Evolutionary conservation across 30 jellyfish, hydroid and myxozoan species (phyloP).

Genomic region (Aurelia aurita complex sp. Pacific): DNA sequence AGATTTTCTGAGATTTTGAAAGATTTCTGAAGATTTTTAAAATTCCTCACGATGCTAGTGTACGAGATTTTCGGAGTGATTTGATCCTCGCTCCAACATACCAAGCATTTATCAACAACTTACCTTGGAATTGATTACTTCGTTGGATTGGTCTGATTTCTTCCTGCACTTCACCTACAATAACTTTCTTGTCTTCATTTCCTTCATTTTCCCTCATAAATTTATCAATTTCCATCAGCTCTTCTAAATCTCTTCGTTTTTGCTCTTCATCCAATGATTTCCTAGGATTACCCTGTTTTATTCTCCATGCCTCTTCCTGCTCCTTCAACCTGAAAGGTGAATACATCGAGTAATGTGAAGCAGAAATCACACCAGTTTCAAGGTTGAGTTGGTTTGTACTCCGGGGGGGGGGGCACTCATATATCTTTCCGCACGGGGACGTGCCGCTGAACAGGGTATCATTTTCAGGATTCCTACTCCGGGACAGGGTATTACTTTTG

Average conservation of each 20-base stretch:
- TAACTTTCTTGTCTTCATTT: conserved; percentile 21
- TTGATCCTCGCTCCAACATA: too few relatives aligned
- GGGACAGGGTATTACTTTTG: too few relatives aligned
- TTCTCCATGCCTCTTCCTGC: conserved; percentile 41
- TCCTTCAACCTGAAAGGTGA: conserved; percentile 29
- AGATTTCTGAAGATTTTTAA: too few relatives aligned
- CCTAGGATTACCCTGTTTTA: conserved; percentile 18
- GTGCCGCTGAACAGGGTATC: too few relatives aligned
- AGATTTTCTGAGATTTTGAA: too few relatives aligned
- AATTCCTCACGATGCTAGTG: too few relatives aligned
- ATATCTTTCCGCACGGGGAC: too few relatives aligned
- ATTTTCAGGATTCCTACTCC: too few relatives aligned
- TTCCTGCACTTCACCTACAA: conserved; percentile 13
- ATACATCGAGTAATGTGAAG: background rate
- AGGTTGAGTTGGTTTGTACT: too few relatives aligned
- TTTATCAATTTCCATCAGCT: conserved; percentile 34
- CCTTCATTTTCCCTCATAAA: conserved; percentile 51
- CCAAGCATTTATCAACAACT: background rate
- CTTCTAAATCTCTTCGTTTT: conserved; percentile 29
- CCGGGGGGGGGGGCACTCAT: too few relatives aligned
- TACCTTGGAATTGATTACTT: background rate
- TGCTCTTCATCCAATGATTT: conserved; percentile 1
- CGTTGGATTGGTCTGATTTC: conserved; percentile 1
- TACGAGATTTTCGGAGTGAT: too few relatives aligned
- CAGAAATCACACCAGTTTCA: too few relatives aligned